phyloP scores from a whole-genome alignment of 2,888 invertebrate species.

The Chorisops tibialis region DNA sequence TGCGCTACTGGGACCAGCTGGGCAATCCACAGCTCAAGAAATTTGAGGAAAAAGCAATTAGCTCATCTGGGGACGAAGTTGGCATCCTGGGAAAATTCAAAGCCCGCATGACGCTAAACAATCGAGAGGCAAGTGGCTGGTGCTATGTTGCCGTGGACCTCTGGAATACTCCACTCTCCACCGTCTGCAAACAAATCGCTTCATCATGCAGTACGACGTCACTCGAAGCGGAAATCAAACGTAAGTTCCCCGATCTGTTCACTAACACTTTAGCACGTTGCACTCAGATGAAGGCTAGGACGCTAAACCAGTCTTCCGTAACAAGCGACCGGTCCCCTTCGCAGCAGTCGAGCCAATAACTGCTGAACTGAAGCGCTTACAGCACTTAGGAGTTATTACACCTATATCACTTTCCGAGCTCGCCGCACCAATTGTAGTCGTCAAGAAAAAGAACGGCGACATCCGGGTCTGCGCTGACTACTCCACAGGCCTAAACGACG shows the following conservation, averaged over 20 bases:
- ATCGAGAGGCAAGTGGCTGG: no score
- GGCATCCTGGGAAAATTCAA: no score
- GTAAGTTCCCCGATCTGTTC: background rate
- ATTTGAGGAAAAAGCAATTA: no score
- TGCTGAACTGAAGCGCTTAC: background rate
- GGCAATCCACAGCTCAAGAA: no score
- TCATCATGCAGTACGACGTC: background rate
- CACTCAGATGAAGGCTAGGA: slow-evolving; percentile 1
- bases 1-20: no score
- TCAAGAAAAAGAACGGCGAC: slow-evolving; percentile 3
- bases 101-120: no score
- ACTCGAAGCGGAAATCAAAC: background rate
- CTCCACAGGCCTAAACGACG: slow-evolving; percentile 5
- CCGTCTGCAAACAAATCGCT: background rate
- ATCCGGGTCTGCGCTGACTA: slow-evolving; percentile 5
- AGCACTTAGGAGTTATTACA: slow-evolving; percentile 4
- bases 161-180: background rate
- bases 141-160: no score
- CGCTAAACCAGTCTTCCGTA: background rate
- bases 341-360: slow-evolving; percentile 4
- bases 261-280: background rate
- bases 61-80: no score
- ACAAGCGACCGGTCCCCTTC: background rate
- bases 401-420: background rate
- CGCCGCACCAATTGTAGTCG: slow-evolving; percentile 9